phyloP scores from a whole-genome alignment of 2,113 vertebrate species.

The Thymallus thymallus region DNA sequence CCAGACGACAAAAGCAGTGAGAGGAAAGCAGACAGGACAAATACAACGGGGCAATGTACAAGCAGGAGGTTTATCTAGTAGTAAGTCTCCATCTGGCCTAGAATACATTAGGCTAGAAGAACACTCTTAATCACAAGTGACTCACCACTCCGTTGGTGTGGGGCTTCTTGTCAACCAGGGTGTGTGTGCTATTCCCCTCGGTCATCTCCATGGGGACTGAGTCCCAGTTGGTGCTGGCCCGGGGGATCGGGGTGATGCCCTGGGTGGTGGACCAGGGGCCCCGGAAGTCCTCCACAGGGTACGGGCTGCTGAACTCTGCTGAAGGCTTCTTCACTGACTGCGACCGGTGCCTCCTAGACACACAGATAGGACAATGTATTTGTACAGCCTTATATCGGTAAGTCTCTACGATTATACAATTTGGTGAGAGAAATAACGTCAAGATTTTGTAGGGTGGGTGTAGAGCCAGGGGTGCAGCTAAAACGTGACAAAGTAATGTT shows the following conservation, averaged over 20 bases:
- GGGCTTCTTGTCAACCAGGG: constrained; percentile 34
- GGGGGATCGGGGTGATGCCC: constrained; percentile 61
- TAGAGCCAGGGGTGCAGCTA: too few species aligned
- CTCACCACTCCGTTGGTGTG: constrained; percentile 70
- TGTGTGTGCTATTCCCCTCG: constrained; percentile 37
- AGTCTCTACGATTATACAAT: too few species aligned
- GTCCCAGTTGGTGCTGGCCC: constrained; percentile 51
- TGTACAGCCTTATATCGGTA: too few species aligned
- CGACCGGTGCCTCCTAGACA: constrained; percentile 20
- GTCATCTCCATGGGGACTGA: constrained; percentile 62
- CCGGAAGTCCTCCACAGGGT: constrained; percentile 36
- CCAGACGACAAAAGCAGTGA: neutral
- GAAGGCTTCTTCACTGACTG: neutral
- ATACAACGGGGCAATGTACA: neutral
- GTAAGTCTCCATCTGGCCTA: neutral
- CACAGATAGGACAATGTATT: neutral
- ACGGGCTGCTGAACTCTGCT: constrained; percentile 48
- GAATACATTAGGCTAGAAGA: neutral
- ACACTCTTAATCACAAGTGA: constrained; percentile 11
- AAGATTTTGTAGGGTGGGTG: too few species aligned
- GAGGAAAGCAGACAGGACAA: neutral
- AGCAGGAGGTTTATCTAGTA: neutral
- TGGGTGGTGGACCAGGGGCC: constrained; percentile 52
- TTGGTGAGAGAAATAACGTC: too few species aligned
- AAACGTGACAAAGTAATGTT: too few species aligned